Percentiles rank a stretch among this genome's conserved stretches.
These are phyloP conservation scores for Cosmia trapezina DNA, from an alignment of 2,888 invertebrate genomes.

Conservation along the genomic window DNA sequence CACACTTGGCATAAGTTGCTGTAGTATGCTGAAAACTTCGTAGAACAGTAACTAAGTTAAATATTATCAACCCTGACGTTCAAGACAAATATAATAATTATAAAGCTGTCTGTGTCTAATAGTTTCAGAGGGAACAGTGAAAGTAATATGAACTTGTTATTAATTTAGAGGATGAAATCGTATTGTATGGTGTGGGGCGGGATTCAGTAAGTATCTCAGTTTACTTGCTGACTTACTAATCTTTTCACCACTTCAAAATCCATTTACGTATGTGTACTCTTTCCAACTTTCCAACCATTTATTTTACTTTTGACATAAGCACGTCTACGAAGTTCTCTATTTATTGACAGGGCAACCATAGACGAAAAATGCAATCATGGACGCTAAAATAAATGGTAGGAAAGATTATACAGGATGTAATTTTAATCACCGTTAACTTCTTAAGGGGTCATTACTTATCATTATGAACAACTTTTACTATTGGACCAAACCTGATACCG, in stretches of 20 bases:
- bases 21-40: conserved; percentile 16
- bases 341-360: too few species aligned
- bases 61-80: conserved; percentile 10
- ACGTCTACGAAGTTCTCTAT: too few species aligned
- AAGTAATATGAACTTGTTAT: background rate
- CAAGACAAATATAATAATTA: conserved; percentile 4
- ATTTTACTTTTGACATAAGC: too few species aligned
- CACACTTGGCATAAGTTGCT: conserved; percentile 14
- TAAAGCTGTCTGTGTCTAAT: background rate
- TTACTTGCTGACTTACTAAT: background rate
- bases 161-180: background rate
- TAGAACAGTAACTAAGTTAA: conserved; percentile 25
- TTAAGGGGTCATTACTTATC: too few species aligned
- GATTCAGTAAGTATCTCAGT: background rate
- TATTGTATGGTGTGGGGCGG: too few species aligned
- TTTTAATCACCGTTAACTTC: too few species aligned
- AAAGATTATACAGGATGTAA: too few species aligned
- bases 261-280: background rate
- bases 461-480: too few species aligned
- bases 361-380: too few species aligned
- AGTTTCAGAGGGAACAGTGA: background rate
- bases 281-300: too few species aligned
- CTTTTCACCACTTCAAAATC: background rate
- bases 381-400: too few species aligned
- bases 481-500: too few species aligned